Base-by-base conservation (phyloP, 2,888 invertebrate species). In the Dasypolia templi region DNA sequence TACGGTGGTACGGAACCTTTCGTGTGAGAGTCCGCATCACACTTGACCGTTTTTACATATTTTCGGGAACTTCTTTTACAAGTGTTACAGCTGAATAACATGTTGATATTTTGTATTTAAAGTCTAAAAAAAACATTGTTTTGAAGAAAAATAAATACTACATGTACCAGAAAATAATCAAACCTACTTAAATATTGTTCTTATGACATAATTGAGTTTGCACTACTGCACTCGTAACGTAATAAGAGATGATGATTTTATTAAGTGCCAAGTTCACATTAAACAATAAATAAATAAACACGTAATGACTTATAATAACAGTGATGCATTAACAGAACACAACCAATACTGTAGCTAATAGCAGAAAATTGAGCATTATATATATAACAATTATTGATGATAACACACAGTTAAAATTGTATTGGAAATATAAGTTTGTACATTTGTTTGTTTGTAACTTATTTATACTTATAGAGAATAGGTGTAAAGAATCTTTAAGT, bases 251-350 rank as follows among this genome's bases (percentile, higher is more conserved):
- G 14, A 56, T 19, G 35, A 56, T 56, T 51, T 61, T 65, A 65
- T 39, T 49, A 35, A 62, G 26, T 68, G 59, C 22, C 39, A 55
- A 55, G 67, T 61, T 66, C 19, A 58, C 7, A 49, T 68, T 32
- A 22, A 79, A 61, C 58, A 59, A 61, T 61, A 61, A 63, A n/a
- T 64, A 64, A n/a, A 66, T 66, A 77, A 69, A 63, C 49, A 66
- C n/a, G 19, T 66, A 70, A 70, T 77, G 58, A 82, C 53, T 46
- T 81, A 49, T 70, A 77, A 66, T 77, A 67, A 61, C 53, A 44
- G 17, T 17, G 61, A 64, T 62, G 65, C 56, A 56, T 61, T 22
- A 44, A 32, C 46, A 44, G 32, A 55, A 29, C 44, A n/a, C 44
- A 53, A 62, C 70, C 70, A 79, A 63, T 58, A 19, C 53, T 58